Evolutionary conservation across 2,888 invertebrate genomes (phyloP), one percentile per base, ranked within the genome.

Genomic region (Choreutis nemorana): DNA sequence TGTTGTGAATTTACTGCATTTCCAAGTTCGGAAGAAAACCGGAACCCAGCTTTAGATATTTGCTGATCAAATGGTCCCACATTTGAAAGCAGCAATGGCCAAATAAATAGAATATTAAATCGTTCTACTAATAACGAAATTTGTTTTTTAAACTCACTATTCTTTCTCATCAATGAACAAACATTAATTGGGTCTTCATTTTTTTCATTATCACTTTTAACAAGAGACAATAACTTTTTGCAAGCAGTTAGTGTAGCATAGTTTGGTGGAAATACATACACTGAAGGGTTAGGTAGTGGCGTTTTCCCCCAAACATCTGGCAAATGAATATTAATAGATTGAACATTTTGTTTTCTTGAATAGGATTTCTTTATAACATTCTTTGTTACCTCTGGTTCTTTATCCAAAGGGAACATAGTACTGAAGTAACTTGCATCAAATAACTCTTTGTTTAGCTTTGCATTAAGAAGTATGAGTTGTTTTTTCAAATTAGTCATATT

Each of bases 21-120:
- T n/a, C n/a, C n/a, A n/a, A n/a, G n/a, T n/a, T n/a, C n/a, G n/a
- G n/a, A n/a, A n/a, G n/a, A n/a, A n/a, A n/a, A n/a, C n/a, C n/a
- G n/a, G n/a, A n/a, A n/a, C n/a, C n/a, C n/a, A n/a, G n/a, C n/a
- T n/a, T n/a, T n/a, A n/a, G n/a, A n/a, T n/a, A n/a, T n/a, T n/a
- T n/a, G n/a, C n/a, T n/a, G n/a, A n/a, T n/a, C n/a, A n/a, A n/a
- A n/a, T 12, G 50, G 45, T 6, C 34, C 36, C 33, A 49, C 52
- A 41, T 62, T 64, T 0, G 72, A 64, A n/a, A 71, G 45, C 16
- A 70, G 34, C 53, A 70, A 45, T 8, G 72, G 67, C 66, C 67
- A 70, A 16, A 65, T 33, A 30, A 71, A 71, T 23, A 72, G 40
- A 16, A 38, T 28, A 36, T 60, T 54, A 33, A 67, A 62, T 6